Evolutionary conservation across 2,888 invertebrate species (phyloP), one percentile per base, ranked within the genome.

Genomic region (Diogma glabrata): DNA sequence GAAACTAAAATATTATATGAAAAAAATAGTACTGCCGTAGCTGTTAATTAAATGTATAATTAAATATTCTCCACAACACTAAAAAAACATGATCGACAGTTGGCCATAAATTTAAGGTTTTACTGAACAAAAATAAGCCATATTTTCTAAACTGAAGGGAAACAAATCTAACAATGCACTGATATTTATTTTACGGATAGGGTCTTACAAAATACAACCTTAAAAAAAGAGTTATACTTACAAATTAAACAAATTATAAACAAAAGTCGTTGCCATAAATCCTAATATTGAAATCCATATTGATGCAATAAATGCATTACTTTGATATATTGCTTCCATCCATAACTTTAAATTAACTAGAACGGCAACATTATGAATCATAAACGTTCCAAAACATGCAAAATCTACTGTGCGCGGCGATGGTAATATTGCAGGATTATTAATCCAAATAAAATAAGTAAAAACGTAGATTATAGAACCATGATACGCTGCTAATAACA

Each of bases 311-410:
- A 78, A 77, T 55, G 73, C 61, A 48, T 66, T 61, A 4, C 76
- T 79, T 57, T 79, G 74, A 63, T 79, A 80, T 54, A 75, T 74
- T 20, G 81, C 73, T 60, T 79, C 77, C 56, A 82, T 65, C 71
- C 75, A 75, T 55, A 83, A 64, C 71, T 81, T 81, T 6, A 80
- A 61, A 61, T 75, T 81, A 19, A 75, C 76, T 4, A 80, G 67
- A 52, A 78, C 55, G 33, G 81, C 73, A 54, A 77, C 70, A 53
- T 71, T 64, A 61, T 76, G 79, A 60, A 76, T 82, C 55, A 75
- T 69, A 43, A 72, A 65, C 0, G 73, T 82, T 48, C 84, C 84
- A 64, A 75, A 81, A 55, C 70, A 72, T 67, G 75, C 77, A 67
- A 65, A 67, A 54, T 66, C 82, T 4, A 75, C 67, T 1, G 74